Percentiles rank a stretch among this genome's conserved stretches.
phyloP scores from a whole-genome alignment of 2,113 vertebrate genomes.

The Neotragus moschatus region DNA sequence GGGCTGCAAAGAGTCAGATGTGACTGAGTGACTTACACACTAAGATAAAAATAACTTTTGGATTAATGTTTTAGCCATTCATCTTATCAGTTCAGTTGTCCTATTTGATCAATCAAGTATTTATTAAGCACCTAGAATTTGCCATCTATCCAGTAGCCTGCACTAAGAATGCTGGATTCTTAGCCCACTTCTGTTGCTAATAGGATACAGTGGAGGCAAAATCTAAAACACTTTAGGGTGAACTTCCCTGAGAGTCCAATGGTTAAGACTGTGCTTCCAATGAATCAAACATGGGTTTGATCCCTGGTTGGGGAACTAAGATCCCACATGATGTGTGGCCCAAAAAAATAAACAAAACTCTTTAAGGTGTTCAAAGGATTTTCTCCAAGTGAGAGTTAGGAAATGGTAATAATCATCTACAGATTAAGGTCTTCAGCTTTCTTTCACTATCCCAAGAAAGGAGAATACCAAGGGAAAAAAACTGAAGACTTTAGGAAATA shows the following conservation, averaged over 20 bases:
- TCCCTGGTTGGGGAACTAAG: neutral
- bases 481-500: neutral
- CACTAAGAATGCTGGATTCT: neutral
- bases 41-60: conserved; percentile 26
- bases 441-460: neutral
- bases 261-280: neutral
- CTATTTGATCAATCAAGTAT: neutral
- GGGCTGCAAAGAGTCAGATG: neutral
- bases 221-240: neutral
- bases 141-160: neutral
- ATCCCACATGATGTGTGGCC: neutral
- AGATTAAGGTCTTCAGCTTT: neutral
- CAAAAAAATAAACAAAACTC: neutral
- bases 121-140: neutral
- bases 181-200: neutral
- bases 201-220: neutral
- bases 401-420: neutral
- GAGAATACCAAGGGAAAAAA: neutral
- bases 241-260: neutral
- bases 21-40: neutral
- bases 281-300: neutral
- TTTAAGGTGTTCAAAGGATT: neutral
- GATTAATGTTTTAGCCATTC: neutral
- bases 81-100: neutral
- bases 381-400: neutral